These are phyloP conservation scores for Nipponia nippon DNA, from an alignment of 2,113 vertebrate genomes.

Conservation along the genomic window DNA sequence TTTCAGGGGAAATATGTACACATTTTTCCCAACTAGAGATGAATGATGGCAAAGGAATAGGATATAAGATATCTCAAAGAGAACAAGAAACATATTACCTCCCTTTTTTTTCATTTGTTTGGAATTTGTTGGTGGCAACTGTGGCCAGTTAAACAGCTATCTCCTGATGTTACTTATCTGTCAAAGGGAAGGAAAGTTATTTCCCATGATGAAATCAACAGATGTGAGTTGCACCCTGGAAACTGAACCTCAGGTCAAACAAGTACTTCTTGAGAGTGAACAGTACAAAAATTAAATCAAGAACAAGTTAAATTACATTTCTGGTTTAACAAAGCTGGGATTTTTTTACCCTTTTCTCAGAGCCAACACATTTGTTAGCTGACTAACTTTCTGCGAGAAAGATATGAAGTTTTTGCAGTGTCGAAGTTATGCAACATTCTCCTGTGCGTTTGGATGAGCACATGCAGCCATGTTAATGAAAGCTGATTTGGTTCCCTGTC, in stretches of 20 bases:
- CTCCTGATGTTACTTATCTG: neutral
- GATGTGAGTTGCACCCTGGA: neutral
- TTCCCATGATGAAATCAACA: neutral
- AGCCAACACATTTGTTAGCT: neutral
- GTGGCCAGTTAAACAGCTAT: neutral
- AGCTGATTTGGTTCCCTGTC: neutral
- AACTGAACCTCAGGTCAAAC: neutral
- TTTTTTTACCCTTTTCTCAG: neutral
- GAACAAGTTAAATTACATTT: neutral
- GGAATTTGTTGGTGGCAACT: neutral
- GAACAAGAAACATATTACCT: neutral
- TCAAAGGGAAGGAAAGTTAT: neutral
- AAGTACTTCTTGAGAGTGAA: neutral
- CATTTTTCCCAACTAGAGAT: neutral
- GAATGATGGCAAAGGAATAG: neutral
- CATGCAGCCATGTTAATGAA: neutral
- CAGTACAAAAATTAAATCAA: neutral
- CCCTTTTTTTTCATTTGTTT: neutral
- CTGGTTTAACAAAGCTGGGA: neutral
- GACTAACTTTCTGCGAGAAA: neutral
- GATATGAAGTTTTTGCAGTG: neutral
- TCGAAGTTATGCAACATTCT: neutral
- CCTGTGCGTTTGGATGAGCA: neutral
- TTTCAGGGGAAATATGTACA: neutral
- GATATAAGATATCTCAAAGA: neutral